Percentiles rank a stretch among this genome's conserved stretches.
phyloP scores from a whole-genome alignment of 2,797 vertebrate genomes.

The Megaceryle alcyon region DNA sequence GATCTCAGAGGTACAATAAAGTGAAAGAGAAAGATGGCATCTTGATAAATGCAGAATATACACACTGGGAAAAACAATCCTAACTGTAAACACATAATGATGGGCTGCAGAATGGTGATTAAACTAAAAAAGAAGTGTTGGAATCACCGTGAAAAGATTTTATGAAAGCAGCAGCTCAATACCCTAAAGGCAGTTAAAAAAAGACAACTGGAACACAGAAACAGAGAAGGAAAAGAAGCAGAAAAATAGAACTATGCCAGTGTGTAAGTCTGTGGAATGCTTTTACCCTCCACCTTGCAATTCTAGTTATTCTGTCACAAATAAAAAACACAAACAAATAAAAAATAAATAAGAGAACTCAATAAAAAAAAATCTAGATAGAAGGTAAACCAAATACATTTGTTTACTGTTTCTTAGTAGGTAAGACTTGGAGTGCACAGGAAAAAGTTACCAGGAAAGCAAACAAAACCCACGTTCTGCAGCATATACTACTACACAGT shows the following conservation, averaged over 20 bases:
- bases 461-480: background rate
- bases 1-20: background rate
- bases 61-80: background rate
- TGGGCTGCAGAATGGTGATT: background rate
- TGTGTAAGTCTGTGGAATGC: rapidly evolving
- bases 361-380: background rate
- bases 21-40: background rate
- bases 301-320: background rate
- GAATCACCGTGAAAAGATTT: background rate
- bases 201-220: background rate
- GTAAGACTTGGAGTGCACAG: background rate
- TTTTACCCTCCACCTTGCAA: background rate
- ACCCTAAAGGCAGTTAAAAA: background rate
- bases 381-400: background rate
- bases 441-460: background rate
- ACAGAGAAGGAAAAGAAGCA: background rate
- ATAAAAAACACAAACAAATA: background rate
- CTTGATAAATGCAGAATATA: background rate
- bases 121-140: background rate
- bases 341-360: background rate
- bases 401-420: background rate
- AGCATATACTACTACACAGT: background rate
- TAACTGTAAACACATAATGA: background rate
- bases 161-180: background rate
- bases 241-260: background rate